Evolutionary conservation across 1,140 invertebrate genomes (phyloP).

Genomic region (Bombyx mori): ASM3026992v2 NC_085123.1:7949501-7950000

Average conservation of each 20-base stretch:
- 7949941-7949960: conserved; percentile 89
- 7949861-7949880: conserved; percentile 70
- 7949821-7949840: not conserved
- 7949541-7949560: too few relatives aligned
- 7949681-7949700: too few relatives aligned
- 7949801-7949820: not conserved
- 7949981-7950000: conserved; percentile 17
- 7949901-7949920: conserved; percentile 82
- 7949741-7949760: not conserved
- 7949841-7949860: not conserved
- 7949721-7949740: too few relatives aligned
- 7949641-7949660: too few relatives aligned
- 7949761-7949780: not conserved
- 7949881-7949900: conserved; percentile 83
- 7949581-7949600: too few relatives aligned
- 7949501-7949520: too few relatives aligned
- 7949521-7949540: too few relatives aligned
- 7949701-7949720: too few relatives aligned
- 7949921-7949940: conserved; percentile 83
- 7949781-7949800: not conserved
- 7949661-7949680: too few relatives aligned
- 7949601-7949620: too few relatives aligned
- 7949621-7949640: too few relatives aligned
- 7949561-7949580: too few relatives aligned
- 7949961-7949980: conserved; percentile 91